A percentile compares a stretch with the other conserved stretches of the same genome.
phyloP scores from a whole-genome alignment of 2,888 invertebrate species.

The Bugulina stolonifera region DNA sequence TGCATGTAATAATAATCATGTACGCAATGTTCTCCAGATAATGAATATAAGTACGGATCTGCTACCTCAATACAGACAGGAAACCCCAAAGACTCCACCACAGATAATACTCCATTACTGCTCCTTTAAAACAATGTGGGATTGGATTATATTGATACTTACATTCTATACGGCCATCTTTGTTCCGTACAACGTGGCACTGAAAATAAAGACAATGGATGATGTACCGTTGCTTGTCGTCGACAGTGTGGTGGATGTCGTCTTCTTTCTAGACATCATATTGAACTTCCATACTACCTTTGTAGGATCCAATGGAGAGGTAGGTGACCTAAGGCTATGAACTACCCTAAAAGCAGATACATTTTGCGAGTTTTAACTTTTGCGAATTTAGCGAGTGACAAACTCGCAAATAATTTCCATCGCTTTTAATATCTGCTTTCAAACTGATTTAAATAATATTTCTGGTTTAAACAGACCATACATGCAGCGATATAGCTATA shows the following conservation, averaged over 20 bases:
- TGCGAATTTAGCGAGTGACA: no score
- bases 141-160: constrained; percentile 98
- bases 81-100: constrained; percentile 98
- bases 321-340: neutral
- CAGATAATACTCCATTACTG: constrained; percentile 99
- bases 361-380: no score
- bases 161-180: constrained; percentile 98
- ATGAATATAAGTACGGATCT: constrained; percentile 97
- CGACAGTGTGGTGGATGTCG: constrained; percentile 92
- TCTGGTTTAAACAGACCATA: no score
- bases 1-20: no score
- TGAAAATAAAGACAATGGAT: constrained; percentile 87
- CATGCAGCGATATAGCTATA: no score
- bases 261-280: constrained; percentile 99
- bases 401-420: no score
- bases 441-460: no score
- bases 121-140: constrained; percentile 96
- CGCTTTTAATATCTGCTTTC: no score
- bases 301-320: constrained; percentile 76
- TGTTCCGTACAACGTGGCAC: constrained; percentile 99
- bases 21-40: no score
- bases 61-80: constrained; percentile 67
- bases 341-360: no score
- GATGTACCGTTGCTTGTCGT: constrained; percentile 53
- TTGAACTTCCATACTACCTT: constrained; percentile 99